These are phyloP conservation scores for Caenorhabditis auriculariae DNA, from an alignment of 2,888 invertebrate species.

Conservation along the genomic window DNA sequence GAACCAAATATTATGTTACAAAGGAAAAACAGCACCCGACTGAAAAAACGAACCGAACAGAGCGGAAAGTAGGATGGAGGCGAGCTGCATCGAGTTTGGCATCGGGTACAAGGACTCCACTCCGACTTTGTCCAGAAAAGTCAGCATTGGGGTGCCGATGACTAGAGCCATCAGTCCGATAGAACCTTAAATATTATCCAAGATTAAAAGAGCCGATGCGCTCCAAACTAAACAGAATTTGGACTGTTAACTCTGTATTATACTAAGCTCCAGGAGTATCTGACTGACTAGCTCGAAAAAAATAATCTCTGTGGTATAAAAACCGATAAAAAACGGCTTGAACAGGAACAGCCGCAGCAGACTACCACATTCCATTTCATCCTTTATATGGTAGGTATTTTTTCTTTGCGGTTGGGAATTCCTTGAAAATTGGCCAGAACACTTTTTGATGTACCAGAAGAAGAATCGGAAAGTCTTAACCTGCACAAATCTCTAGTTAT, in stretches of 20 bases:
- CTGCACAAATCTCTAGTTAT: not conserved
- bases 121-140: slow-evolving; percentile 77
- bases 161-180: slow-evolving; percentile 88
- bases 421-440: not conserved
- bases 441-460: not conserved
- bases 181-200: slow-evolving; percentile 74
- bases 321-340: too few relatives aligned
- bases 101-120: slow-evolving; percentile 80
- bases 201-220: too few relatives aligned
- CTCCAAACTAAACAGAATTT: too few relatives aligned
- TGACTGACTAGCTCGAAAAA: too few relatives aligned
- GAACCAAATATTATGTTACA: too few relatives aligned
- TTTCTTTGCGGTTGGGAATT: not conserved
- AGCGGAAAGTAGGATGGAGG: slow-evolving; percentile 33
- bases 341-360: too few relatives aligned
- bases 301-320: too few relatives aligned
- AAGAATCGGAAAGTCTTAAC: not conserved
- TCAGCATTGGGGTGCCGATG: slow-evolving; percentile 85
- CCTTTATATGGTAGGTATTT: too few relatives aligned
- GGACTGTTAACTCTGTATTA: too few relatives aligned
- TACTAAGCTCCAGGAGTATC: too few relatives aligned
- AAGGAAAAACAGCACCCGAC: too few relatives aligned
- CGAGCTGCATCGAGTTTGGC: slow-evolving; percentile 80
- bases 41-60: slow-evolving; percentile 22
- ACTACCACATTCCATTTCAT: too few relatives aligned